Conservation (phyloP, 2,888 invertebrate genomes). For the Conistra vaccinii region DNA sequence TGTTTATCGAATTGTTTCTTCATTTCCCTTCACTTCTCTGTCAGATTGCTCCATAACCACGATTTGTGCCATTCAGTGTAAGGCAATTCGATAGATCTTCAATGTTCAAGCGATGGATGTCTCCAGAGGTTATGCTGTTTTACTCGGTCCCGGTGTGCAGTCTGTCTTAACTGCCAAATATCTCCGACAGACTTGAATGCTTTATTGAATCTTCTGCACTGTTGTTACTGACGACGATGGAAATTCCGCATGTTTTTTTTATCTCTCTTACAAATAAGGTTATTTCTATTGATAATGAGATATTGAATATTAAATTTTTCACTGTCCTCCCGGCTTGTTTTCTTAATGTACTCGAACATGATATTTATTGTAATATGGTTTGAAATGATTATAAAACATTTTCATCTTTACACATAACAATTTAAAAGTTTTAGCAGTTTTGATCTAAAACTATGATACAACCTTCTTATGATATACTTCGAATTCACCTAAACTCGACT, state of each 20-base stretch:
- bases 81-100: conserved; percentile 12
- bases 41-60: neutral
- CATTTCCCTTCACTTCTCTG: conserved; percentile 6
- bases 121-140: conserved; percentile 18
- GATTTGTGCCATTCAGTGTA: neutral
- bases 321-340: neutral
- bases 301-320: neutral
- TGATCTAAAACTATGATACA: neutral
- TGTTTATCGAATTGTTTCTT: neutral
- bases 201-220: neutral
- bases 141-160: neutral
- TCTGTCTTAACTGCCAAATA: conserved; percentile 21
- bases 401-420: neutral
- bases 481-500: neutral
- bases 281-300: neutral
- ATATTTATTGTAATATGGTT: neutral
- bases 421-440: neutral
- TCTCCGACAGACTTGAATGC: neutral
- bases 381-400: neutral
- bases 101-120: conserved; percentile 1
- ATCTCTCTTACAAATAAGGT: neutral
- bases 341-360: neutral
- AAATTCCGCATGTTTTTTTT: neutral
- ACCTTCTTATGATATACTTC: neutral
- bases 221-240: neutral